These are phyloP conservation scores for Pemphredon lugubris DNA, from an alignment of 2,888 invertebrate genomes.

Conservation along the genomic window DNA sequence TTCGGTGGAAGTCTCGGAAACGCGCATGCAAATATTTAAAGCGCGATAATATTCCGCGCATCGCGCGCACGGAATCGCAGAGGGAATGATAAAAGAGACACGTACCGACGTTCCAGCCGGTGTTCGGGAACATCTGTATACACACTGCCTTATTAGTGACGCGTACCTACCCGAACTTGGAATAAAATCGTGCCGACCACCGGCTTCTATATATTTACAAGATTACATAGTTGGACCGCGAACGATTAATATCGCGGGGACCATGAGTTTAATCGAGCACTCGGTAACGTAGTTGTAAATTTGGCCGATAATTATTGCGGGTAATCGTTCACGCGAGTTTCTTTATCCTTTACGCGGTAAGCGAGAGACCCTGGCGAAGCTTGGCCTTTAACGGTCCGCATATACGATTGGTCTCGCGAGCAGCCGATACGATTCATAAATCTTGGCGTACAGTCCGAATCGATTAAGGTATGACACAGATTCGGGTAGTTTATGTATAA, in stretches of 20 bases:
- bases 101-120: slow-evolving; percentile 10
- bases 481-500: background rate
- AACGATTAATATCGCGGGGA: background rate
- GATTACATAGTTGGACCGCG: background rate
- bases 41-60: slow-evolving; percentile 48
- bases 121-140: slow-evolving; percentile 48
- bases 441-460: background rate
- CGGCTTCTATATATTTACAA: background rate
- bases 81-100: slow-evolving; percentile 54
- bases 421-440: too few species aligned
- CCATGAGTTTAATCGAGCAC: background rate
- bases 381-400: background rate
- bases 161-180: background rate
- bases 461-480: background rate
- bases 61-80: slow-evolving; percentile 33
- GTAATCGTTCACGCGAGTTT: background rate
- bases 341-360: too few species aligned
- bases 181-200: background rate
- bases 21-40: slow-evolving; percentile 51
- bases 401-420: background rate
- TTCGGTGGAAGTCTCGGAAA: slow-evolving; percentile 4
- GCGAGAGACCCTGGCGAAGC: too few species aligned
- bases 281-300: background rate
- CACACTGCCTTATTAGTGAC: slow-evolving; percentile 45
- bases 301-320: background rate